Base-by-base conservation (phyloP, 2,797 vertebrate genomes). In the Bucorvus abyssinicus region DNA sequence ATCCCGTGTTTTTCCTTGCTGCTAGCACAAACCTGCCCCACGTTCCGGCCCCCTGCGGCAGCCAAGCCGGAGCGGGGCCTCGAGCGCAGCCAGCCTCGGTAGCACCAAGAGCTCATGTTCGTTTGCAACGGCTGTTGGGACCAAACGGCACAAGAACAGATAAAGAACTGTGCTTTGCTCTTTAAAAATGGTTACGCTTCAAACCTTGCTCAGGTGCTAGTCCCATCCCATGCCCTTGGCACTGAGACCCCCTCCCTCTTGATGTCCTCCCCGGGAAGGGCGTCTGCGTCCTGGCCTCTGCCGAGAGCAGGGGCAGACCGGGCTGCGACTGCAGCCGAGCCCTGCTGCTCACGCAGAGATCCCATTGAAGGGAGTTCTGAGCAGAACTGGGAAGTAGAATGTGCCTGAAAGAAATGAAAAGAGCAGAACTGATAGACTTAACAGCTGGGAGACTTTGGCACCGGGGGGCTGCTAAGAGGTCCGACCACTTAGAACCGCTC, bases 1-100 rank as follows among this genome's bases (percentile, higher is more conserved):
- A 86, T 70, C 9, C 36, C 4, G 27, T 24, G 60, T 85, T 93
- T 92, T 80, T 59, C 80, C 55, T 38, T 17, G 63, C 64, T 84
- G 93, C 94, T 95, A 53, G 83, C 92, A 36, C 94, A 61, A 71
- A 65, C 57, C 68, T 56, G 32, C 71, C 86, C 80, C 24, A 45
- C 52, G 38, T 70, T 49, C 57, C 2, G 10, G 52, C 45, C 10
- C 79, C 68, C 61, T 14, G 14, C 30, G 68, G 95, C 38, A 96
- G 92, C 71, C 10, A 21, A 50, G 75, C 18, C 3, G 22, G 38
- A 20, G n/a, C 59, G 26, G 91, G 87, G 83, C 94, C 83, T 65
- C 52, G 76, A 7, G 21, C 70, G 10, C 40, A 50, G 92, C 64
- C 0, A 44, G 23, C 50, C 50, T 21, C 4, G 10, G 93, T 90